Conservation (phyloP, 2,797 vertebrate species). For the Phataginus tetradactyla region DNA sequence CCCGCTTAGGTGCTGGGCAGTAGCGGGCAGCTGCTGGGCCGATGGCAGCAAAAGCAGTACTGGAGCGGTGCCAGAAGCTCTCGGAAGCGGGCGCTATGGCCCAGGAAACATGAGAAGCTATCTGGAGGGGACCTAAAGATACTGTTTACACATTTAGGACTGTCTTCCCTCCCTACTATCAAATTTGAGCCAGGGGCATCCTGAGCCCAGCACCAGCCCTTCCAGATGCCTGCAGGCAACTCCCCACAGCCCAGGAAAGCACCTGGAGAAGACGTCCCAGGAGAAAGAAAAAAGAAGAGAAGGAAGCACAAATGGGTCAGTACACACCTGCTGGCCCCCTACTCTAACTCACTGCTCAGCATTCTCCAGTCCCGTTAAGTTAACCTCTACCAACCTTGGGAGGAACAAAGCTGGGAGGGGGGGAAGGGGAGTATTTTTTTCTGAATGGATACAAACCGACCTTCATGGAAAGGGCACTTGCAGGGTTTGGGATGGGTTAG, state of each 20-base stretch:
- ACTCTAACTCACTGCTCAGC: neutral
- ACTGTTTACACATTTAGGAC: neutral
- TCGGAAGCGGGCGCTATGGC: too few species aligned
- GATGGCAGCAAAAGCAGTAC: rapidly evolving
- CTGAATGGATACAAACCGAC: neutral
- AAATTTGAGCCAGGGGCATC: neutral
- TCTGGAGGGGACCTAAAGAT: neutral
- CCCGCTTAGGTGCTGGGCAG: neutral
- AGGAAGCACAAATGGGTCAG: neutral
- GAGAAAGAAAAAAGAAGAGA: neutral
- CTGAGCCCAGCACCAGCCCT: neutral
- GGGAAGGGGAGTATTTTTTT: neutral
- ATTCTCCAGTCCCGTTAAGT: neutral
- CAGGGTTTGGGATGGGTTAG: neutral
- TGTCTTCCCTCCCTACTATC: neutral
- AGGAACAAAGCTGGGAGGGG: neutral
- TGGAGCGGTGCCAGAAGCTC: neutral
- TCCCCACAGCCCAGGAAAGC: neutral
- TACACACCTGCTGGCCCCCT: neutral
- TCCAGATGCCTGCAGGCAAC: neutral
- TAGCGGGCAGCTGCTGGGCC: neutral
- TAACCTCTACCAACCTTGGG: neutral
- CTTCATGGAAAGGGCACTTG: neutral
- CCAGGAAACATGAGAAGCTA: neutral
- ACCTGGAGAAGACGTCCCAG: neutral